Conservation (phyloP, 2,888 invertebrate species). For the Pilophorus perplexus region DNA sequence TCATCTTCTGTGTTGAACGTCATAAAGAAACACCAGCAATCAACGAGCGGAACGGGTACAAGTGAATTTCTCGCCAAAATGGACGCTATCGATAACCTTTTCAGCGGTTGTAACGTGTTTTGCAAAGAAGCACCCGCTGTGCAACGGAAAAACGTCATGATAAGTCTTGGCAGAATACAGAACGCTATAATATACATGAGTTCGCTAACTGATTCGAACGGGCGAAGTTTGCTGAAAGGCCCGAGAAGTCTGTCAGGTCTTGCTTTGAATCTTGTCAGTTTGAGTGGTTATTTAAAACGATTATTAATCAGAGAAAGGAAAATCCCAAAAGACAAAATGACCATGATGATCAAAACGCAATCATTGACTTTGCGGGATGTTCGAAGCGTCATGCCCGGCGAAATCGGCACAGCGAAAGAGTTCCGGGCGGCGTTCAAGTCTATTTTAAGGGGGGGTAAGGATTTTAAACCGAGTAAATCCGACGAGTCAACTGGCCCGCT, state of each 20-base stretch:
- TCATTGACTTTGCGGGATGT: neutral
- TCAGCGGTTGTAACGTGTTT: neutral
- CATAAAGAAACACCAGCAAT: neutral
- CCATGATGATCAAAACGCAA: neutral
- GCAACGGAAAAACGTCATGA: neutral
- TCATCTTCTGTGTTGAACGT: neutral
- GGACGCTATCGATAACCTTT: neutral
- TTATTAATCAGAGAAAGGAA: neutral
- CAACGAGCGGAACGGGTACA: neutral
- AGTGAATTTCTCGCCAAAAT: neutral
- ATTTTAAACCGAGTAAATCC: neutral
- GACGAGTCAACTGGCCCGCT: neutral
- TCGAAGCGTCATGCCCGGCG: neutral
- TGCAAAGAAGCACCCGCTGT: neutral
- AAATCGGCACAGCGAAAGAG: neutral
- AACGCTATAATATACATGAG: neutral
- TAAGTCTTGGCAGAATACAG: neutral
- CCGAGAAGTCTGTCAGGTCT: neutral
- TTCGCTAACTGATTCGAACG: slow-evolving; percentile 1
- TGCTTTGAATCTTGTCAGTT: neutral
- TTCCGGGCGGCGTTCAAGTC: neutral
- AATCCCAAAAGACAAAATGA: neutral
- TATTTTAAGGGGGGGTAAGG: neutral
- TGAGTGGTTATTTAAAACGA: neutral
- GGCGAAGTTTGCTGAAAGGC: neutral